Evolutionary conservation across 2,797 vertebrate species (phyloP), one percentile per base, ranked within the genome.

Genomic region (Muscicapa striata): DNA sequence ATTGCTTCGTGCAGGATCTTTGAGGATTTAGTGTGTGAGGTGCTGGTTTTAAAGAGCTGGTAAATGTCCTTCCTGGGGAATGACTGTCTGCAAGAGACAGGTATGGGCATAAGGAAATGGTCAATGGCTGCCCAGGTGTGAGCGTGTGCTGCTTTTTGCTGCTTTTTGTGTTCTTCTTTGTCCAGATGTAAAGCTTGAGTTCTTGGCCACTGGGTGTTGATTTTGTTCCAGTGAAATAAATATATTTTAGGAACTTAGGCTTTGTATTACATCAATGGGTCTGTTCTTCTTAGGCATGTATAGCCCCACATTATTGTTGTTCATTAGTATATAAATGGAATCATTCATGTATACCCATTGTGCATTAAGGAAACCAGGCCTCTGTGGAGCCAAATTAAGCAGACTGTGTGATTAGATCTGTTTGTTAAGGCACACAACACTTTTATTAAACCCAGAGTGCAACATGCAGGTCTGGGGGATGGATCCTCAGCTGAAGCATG

Each of bases 401-500:
- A 87, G 67, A 17, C 41, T 67, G 32, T 38, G 43, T 93, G 66
- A 81, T 84, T 88, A 93, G 62, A 86, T 73, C 69, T 75, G 58
- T 92, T 91, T 62, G 73, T 41, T 72, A 66, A 75, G 76, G 30
- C 54, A 52, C 43, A 77, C 29, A 59, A 9, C 2, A 12, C 29
- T 90, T 84, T 76, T 61, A 87, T 88, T 70, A 95, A 94, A 82
- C 59, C 49, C 74, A 34, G n/a, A 88, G n/a, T 36, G 55, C 69
- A 90, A 40, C 48, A 13, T 63, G 49, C 62, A 75, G 78, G 48
- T 68, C 76, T 85, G 36, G 26, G 41, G 49, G 40, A 64, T 62
- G 66, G 36, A 81, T 86, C 76, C 74, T 91, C 70, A 63, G 40
- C 76, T 91, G 73, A 72, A 81, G 20, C 17, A 38, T 52, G 52